Percentiles rank a stretch among this genome's conserved stretches.
phyloP scores from a whole-genome alignment of 2,888 invertebrate genomes.

The Venusia cambrica region DNA sequence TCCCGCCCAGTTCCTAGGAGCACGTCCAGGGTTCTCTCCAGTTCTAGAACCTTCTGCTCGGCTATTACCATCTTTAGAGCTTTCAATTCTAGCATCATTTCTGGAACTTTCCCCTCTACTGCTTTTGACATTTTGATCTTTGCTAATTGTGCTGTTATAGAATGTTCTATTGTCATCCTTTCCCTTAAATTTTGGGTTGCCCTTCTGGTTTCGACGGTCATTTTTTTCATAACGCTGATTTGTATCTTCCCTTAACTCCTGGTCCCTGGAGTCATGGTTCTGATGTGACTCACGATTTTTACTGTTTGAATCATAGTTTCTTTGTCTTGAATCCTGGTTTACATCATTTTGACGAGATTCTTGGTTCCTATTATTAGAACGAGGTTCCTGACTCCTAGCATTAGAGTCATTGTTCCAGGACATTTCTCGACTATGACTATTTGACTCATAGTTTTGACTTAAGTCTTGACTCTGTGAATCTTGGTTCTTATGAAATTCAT shows the following conservation, averaged over 20 bases:
- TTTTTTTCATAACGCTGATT: constrained; percentile 29
- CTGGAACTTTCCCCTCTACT: constrained; percentile 37
- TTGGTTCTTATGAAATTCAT: constrained; percentile 9
- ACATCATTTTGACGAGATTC: constrained; percentile 12
- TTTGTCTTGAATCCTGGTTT: constrained; percentile 26
- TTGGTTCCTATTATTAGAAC: constrained; percentile 17
- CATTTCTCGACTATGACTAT: constrained; percentile 21
- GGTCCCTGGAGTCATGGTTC: constrained; percentile 14
- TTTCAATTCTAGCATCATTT: constrained; percentile 8
- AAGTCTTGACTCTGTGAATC: no score
- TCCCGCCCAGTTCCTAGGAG: constrained; percentile 53
- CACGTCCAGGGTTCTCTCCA: constrained; percentile 40
- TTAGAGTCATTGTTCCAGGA: constrained; percentile 29
- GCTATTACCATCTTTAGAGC: constrained; percentile 8
- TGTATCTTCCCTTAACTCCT: constrained; percentile 23
- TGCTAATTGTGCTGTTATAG: constrained; percentile 63
- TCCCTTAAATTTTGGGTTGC: constrained; percentile 51
- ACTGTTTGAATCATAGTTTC: constrained; percentile 24
- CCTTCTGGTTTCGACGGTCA: constrained; percentile 55
- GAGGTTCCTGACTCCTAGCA: constrained; percentile 24
- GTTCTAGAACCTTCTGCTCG: constrained; percentile 7
- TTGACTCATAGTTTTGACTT: constrained; percentile 30
- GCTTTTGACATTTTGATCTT: constrained; percentile 59
- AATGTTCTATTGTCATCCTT: constrained; percentile 67
- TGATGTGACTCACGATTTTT: constrained; percentile 11